Conservation (phyloP, 2,113 vertebrate species). For the Petrocephalus zakoni region DNA sequence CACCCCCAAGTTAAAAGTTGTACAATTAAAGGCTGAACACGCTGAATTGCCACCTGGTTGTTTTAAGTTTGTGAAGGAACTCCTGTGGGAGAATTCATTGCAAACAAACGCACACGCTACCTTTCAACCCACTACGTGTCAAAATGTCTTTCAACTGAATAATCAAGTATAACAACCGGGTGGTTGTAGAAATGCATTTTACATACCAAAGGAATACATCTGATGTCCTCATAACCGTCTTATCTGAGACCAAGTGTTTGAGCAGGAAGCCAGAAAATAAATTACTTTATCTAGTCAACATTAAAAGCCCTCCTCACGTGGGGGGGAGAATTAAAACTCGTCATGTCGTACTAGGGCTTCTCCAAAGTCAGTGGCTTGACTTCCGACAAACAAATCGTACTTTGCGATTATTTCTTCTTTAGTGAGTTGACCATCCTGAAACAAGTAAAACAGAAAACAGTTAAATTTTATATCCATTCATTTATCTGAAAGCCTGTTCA, state of each 20-base stretch:
- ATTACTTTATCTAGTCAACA: slow-evolving; percentile 52
- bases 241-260: slow-evolving; percentile 50
- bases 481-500: neutral
- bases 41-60: neutral
- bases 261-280: slow-evolving; percentile 64
- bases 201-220: slow-evolving; percentile 16
- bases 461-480: neutral
- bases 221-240: slow-evolving; percentile 41
- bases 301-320: slow-evolving; percentile 28
- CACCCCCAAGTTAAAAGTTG: neutral
- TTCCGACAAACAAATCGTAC: slow-evolving; percentile 85
- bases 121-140: neutral
- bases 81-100: neutral
- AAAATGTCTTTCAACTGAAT: slow-evolving; percentile 3
- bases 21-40: neutral
- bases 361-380: slow-evolving; percentile 88
- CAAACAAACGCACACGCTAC: neutral
- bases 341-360: slow-evolving; percentile 83
- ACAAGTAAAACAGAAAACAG: neutral
- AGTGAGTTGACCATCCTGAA: slow-evolving; percentile 80
- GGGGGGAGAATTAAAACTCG: slow-evolving; percentile 64
- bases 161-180: slow-evolving; percentile 4
- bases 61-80: neutral
- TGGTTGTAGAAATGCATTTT: slow-evolving; percentile 1
- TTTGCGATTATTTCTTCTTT: slow-evolving; percentile 81